Base-by-base conservation (phyloP, 2,113 vertebrate species). In the Neolamprologus variostigma region DNA sequence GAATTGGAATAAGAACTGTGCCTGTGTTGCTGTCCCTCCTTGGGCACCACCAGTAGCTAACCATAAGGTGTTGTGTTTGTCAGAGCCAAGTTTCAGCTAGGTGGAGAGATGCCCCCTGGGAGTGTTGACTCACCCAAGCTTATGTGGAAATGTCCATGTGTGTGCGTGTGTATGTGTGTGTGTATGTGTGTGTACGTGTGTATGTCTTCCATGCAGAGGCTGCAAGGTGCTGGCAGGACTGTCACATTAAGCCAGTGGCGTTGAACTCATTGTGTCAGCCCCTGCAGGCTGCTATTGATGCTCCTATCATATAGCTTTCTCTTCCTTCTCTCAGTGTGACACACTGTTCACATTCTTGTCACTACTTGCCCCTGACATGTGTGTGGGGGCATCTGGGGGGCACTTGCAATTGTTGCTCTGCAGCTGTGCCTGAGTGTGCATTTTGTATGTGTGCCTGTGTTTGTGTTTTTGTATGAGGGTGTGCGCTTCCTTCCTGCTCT, bases 41-140 rank as follows among this genome's bases (percentile, higher is more conserved):
- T 81, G 81, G 93, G 92, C 90, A 90, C 86, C 87, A 87, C 86
- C 88, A 87, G 90, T 91, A 89, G 86, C 87, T 86, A 93, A 89
- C 85, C 94, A 94, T 92, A 94, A 95, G 95, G 94, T 94, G 94
- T 91, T 92, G 93, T 93, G 91, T 95, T 95, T 95, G 90, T 94
- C 92, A 91, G 88, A 90, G 93, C 89, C 90, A 93, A 89, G 91
- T 89, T 85, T 91, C 84, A 92, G 93, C 90, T 91, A 91, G 94
- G 95, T 93, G 94, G 79, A 91, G 93, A 94, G 90, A 87, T 89
- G 92, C 92, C 92, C 92, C 92, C 88, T 89, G 91, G 92, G 94
- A 92, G 89, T 81, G 82, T 92, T 95, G 93, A 95, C 92, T 96
- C 95, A 96, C 88, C 83, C 87, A 59, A 35, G 80, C 81, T 57